Evolutionary conservation across 2,113 vertebrate species (phyloP).

Genomic region (Xerus inauris): DNA sequence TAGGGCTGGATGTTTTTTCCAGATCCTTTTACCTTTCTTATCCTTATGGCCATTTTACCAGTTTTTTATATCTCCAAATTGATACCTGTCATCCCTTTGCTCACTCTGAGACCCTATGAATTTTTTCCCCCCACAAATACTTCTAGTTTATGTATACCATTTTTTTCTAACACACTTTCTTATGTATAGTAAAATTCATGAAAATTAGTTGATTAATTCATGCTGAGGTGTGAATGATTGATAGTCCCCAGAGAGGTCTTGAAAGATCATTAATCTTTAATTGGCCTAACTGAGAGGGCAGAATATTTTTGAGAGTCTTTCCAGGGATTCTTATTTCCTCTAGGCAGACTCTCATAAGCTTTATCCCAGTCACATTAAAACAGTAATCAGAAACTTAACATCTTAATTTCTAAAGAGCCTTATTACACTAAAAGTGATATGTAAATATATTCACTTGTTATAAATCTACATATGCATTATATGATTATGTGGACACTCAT

Average conservation of each 20-base stretch:
- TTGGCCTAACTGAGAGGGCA: not conserved
- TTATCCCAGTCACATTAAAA: not conserved
- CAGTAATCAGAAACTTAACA: not conserved
- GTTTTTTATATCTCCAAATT: not conserved
- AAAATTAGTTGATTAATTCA: slow-evolving; percentile 10
- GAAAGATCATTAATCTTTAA: slow-evolving; percentile 12
- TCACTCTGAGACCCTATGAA: not conserved
- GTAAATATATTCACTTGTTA: slow-evolving; percentile 1
- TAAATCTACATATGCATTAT: not conserved
- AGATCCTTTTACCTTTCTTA: not conserved
- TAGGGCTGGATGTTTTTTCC: not conserved
- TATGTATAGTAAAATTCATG: not conserved
- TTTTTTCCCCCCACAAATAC: not conserved
- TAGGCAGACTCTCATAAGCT: not conserved
- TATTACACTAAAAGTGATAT: not conserved
- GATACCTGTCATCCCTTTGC: not conserved
- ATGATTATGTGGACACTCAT: not conserved
- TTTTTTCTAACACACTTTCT: not conserved
- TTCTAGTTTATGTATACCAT: not conserved
- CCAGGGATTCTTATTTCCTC: slow-evolving; percentile 11
- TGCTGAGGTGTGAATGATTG: not conserved
- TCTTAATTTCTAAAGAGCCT: slow-evolving; percentile 15
- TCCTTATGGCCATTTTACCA: not conserved
- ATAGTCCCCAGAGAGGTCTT: not conserved
- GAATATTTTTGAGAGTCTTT: slow-evolving; percentile 37